Percentiles rank a stretch among this genome's conserved stretches.
Evolutionary conservation across 2,797 vertebrate species (phyloP).

Genomic region (Cyprinella venusta): DNA sequence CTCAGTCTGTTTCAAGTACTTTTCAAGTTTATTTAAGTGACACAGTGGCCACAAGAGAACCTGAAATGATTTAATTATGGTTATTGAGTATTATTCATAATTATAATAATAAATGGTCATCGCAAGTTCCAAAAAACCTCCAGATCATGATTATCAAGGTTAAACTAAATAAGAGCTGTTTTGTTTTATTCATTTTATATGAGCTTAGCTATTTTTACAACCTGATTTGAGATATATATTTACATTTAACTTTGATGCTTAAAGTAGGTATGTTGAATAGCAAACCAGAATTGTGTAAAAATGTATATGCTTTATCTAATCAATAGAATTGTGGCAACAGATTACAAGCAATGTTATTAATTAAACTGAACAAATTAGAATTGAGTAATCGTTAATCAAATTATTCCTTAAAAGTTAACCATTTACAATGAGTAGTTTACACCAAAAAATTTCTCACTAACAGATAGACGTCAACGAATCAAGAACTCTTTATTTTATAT

Average conservation of each 20-base stretch:
- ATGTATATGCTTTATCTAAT: no score
- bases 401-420: no score
- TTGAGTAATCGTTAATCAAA: no score
- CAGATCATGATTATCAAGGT: not conserved
- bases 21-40: conserved; percentile 13
- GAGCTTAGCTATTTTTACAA: not conserved
- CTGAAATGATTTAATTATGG: not conserved
- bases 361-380: no score
- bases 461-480: no score
- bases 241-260: not conserved
- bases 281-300: not conserved
- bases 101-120: not conserved
- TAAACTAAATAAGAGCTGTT: not conserved
- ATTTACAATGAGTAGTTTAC: no score
- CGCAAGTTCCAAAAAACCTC: no score
- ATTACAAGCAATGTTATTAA: no score
- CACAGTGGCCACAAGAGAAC: not conserved
- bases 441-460: no score
- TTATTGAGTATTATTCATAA: no score
- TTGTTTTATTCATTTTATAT: not conserved
- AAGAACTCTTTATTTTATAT: no score
- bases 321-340: no score
- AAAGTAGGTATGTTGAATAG: not conserved
- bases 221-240: not conserved
- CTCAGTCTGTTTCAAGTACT: not conserved